Percentiles rank a stretch among this genome's conserved stretches.
These are phyloP conservation scores for Oncorhynchus kisutch DNA, from an alignment of 2,113 vertebrate species.

Conservation along the genomic window DNA sequence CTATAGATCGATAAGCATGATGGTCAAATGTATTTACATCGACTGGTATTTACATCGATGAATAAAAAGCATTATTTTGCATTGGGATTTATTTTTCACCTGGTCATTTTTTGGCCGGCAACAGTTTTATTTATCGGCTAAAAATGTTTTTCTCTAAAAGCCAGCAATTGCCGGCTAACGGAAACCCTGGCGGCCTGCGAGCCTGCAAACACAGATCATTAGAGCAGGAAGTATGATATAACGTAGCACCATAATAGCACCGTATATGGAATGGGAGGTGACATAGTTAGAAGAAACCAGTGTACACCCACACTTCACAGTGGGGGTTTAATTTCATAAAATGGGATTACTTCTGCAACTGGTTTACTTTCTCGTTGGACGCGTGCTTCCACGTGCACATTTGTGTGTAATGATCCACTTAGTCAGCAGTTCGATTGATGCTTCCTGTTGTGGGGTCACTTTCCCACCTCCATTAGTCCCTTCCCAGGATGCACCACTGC, in stretches of 20 bases:
- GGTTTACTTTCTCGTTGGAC: background rate
- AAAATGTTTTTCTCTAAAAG: too few relatives aligned
- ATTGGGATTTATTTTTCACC: too few relatives aligned
- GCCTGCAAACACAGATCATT: background rate
- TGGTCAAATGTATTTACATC: too few relatives aligned
- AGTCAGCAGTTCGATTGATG: constrained; percentile 51
- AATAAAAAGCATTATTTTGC: too few relatives aligned
- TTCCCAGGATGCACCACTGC: constrained; percentile 46
- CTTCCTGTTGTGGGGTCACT: constrained; percentile 42
- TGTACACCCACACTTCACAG: background rate
- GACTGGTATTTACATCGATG: too few relatives aligned
- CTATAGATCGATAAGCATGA: too few relatives aligned
- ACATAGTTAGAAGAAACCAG: background rate
- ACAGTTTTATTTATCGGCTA: too few relatives aligned
- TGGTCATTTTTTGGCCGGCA: too few relatives aligned
- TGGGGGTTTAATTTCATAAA: too few relatives aligned
- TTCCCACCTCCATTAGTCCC: constrained; percentile 41
- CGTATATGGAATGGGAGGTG: too few relatives aligned
- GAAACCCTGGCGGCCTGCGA: background rate
- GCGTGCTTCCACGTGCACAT: background rate
- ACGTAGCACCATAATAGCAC: too few relatives aligned
- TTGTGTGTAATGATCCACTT: constrained; percentile 31
- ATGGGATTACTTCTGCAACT: background rate
- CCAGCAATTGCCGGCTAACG: too few relatives aligned
- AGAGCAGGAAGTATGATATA: background rate